These are phyloP conservation scores for Pseudocheirus occidentalis DNA, from an alignment of 2,797 vertebrate genomes.

Conservation along the genomic window DNA sequence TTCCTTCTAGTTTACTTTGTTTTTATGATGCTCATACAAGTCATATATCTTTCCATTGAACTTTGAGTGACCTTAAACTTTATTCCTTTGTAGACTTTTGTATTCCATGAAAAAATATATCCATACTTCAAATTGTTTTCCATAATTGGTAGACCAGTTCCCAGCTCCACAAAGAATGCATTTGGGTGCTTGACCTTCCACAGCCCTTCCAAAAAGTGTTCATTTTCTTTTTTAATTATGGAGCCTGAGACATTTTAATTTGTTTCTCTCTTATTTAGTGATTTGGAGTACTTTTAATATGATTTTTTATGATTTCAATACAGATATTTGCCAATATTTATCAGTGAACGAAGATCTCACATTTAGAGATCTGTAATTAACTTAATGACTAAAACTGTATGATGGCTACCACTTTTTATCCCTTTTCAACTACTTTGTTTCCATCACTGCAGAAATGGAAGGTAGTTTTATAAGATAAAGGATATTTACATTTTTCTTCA, in stretches of 20 bases:
- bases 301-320: neutral
- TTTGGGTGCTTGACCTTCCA: neutral
- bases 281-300: neutral
- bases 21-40: neutral
- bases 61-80: neutral
- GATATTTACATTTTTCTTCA: neutral
- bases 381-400: neutral
- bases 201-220: neutral
- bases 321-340: neutral
- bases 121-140: neutral
- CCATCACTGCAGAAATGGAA: neutral
- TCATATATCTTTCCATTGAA: neutral
- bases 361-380: neutral
- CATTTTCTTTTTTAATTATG: neutral
- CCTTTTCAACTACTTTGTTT: neutral
- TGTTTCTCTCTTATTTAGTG: neutral
- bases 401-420: neutral
- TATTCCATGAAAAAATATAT: neutral
- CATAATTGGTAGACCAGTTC: neutral
- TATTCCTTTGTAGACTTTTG: neutral
- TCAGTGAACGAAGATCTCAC: neutral
- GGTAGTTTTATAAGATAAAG: neutral
- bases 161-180: neutral
- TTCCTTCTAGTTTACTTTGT: neutral
- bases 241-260: neutral